Base-by-base conservation (phyloP, 64 coral and sea anemone species). In the Astreopora myriophthalma region DNA sequence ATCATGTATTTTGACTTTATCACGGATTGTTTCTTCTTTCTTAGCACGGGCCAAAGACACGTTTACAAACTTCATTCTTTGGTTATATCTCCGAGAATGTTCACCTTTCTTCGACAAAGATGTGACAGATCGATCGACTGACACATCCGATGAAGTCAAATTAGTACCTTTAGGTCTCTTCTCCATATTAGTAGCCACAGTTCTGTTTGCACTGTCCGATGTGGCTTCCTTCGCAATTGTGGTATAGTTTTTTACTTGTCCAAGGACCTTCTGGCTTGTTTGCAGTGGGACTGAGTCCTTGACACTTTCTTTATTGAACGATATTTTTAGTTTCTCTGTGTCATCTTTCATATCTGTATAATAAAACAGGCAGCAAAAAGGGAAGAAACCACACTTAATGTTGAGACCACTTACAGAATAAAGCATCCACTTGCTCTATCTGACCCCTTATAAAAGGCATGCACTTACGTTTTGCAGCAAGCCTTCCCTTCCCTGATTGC, bases 391-490 rank as follows among this genome's bases (percentile, higher is more conserved):
- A 58, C 52, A 58, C 52, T 20, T 3, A 58, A 5, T 5, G 5
- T 46, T 46, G 42, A n/a, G n/a, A n/a, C n/a, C n/a, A n/a, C n/a
- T n/a, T n/a, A n/a, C n/a, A n/a, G n/a, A n/a, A n/a, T n/a, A n/a
- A n/a, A n/a, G n/a, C 42, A 11, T 5, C 11, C 42, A 46, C 5
- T 46, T 46, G 42, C 42, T 46, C 42, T 5, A 46, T 11, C 5
- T 46, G 42, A 6, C 11, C 42, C 11, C 42, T 6, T 46, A n/a
- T n/a, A n/a, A n/a, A n/a, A n/a, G n/a, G n/a, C n/a, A 27, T 31
- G 22, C n/a, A 80, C 77, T 80, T n/a, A 80, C 77, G 2, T 80
- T 80, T 80, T 8, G 13, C 51, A 61, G 29, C n/a, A 6, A 48
- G 29, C 13, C 2, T 34, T 23, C 25, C 32, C 11, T 31, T 78